Evolutionary conservation across 2,888 invertebrate species (phyloP).

Genomic region (Tetropium fuscum): DNA sequence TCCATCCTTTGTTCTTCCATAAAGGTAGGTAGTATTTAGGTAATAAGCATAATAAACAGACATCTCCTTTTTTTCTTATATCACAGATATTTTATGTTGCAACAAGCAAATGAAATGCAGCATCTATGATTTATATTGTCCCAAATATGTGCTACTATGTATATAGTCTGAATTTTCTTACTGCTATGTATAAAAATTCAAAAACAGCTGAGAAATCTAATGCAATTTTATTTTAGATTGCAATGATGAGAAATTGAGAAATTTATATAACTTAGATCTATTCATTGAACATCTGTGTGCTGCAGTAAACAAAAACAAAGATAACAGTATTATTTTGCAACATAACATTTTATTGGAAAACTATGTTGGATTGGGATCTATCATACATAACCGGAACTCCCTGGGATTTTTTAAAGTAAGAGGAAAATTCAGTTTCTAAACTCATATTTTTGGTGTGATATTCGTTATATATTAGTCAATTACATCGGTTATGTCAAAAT

Average conservation of each 20-base stretch:
- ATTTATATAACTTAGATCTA: slow-evolving; percentile 72
- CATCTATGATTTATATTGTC: too few relatives aligned
- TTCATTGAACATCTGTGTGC: slow-evolving; percentile 71
- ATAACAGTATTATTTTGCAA: slow-evolving; percentile 68
- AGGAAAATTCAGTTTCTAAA: slow-evolving; percentile 86
- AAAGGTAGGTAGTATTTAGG: slow-evolving; percentile 77
- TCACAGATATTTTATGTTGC: too few relatives aligned
- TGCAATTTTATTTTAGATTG: slow-evolving; percentile 61
- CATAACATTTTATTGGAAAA: slow-evolving; percentile 82
- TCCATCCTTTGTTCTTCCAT: slow-evolving; percentile 83
- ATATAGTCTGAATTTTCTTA: too few relatives aligned
- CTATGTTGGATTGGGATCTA: slow-evolving; percentile 82
- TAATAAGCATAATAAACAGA: too few relatives aligned
- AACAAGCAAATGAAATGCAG: too few relatives aligned
- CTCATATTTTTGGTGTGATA: slow-evolving; percentile 39
- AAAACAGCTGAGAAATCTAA: too few relatives aligned
- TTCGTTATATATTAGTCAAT: slow-evolving; percentile 41
- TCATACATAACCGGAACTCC: slow-evolving; percentile 85
- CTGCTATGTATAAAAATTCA: too few relatives aligned
- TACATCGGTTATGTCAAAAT: slow-evolving; percentile 39
- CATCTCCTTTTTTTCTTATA: neutral
- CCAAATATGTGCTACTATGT: too few relatives aligned
- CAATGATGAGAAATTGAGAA: slow-evolving; percentile 54
- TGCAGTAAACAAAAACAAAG: slow-evolving; percentile 68
- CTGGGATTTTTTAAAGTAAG: slow-evolving; percentile 90